Evolutionary conservation across 1,140 invertebrate genomes (phyloP), one percentile per base, ranked within the genome.

Genomic region (Drosophila bipectinata): DNA sequence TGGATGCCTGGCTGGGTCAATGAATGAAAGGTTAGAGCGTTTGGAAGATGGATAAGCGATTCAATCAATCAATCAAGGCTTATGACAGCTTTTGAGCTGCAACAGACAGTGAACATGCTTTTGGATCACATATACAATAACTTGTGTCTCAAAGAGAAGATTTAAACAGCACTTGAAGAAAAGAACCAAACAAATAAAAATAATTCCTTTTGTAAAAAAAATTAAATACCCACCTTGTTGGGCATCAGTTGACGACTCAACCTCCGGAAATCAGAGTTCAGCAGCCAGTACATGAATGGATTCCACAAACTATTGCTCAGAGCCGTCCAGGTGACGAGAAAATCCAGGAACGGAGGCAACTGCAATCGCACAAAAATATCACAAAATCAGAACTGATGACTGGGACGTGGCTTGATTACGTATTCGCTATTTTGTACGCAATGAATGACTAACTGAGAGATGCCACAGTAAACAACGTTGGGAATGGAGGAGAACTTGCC

Each of bases 241-340:
- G 95, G 94, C 61, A 96, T 92, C 26, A 97, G 90, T 72, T 96
- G 95, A 62, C 94, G 94, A 78, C 95, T 95, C 71, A 97, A 95
- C 62, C 96, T 94, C 76, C 96, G 93, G 92, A 97, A 97, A 81
- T 97, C 95, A 89, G 96, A 96, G 92, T 97, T 97, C 72, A 97
- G 93, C 44, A 97, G 93, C 96, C 96, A 97, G 91, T 97, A 97
- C 55, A 97, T 94, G 89, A 97, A 97, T 5, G 96, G 96, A 92
- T 97, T 97, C 96, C 96, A 97, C 88, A 97, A 95, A 91, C 96
- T 96, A 91, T 97, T 96, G 79, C 96, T 97, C n/a, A 97, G 92
- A 2, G 96, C 96, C 62, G 96, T 92, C 96, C 96, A 97, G 37
- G 96, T 97, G 54, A 96, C 96, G 15, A 96, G 92, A 87, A 97